Percentiles rank a stretch among this genome's conserved stretches.
phyloP scores from a whole-genome alignment of 2,113 vertebrate species.

The Leptosomus discolor region DNA sequence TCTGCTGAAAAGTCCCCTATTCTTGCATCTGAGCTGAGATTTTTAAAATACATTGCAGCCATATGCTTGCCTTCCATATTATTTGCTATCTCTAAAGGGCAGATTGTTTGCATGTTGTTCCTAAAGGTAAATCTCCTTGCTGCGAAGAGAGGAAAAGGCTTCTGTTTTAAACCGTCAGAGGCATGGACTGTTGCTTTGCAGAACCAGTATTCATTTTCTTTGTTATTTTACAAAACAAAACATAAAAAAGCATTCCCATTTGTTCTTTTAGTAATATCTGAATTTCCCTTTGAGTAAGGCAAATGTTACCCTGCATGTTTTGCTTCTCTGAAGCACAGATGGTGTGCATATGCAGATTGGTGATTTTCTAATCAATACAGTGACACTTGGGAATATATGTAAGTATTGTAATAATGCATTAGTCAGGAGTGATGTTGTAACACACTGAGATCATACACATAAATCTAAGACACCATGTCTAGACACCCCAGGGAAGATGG shows the following conservation, averaged over 20 bases:
- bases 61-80: conserved; percentile 6
- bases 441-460: conserved; percentile 85
- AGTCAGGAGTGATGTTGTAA: conserved; percentile 81
- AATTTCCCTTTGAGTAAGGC: conserved; percentile 65
- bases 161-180: conserved; percentile 12
- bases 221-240: conserved; percentile 47
- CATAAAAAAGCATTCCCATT: conserved; percentile 26
- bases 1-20: conserved; percentile 27
- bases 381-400: conserved; percentile 85
- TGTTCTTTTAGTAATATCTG: conserved; percentile 65
- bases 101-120: conserved; percentile 18
- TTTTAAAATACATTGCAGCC: conserved; percentile 54
- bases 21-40: conserved; percentile 17
- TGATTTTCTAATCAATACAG: conserved; percentile 87
- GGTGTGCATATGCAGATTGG: conserved; percentile 87
- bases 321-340: conserved; percentile 81
- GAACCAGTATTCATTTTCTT: conserved; percentile 35
- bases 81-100: conserved; percentile 41
- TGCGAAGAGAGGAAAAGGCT: neutral
- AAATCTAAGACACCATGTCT: conserved; percentile 79
- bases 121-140: neutral
- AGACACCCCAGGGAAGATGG: conserved; percentile 81
- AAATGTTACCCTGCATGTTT: conserved; percentile 75
- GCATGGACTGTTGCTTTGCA: neutral
- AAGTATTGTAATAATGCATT: conserved; percentile 84